phyloP scores from a whole-genome alignment of 1,140 invertebrate species.

The Drosophila azteca region DNA sequence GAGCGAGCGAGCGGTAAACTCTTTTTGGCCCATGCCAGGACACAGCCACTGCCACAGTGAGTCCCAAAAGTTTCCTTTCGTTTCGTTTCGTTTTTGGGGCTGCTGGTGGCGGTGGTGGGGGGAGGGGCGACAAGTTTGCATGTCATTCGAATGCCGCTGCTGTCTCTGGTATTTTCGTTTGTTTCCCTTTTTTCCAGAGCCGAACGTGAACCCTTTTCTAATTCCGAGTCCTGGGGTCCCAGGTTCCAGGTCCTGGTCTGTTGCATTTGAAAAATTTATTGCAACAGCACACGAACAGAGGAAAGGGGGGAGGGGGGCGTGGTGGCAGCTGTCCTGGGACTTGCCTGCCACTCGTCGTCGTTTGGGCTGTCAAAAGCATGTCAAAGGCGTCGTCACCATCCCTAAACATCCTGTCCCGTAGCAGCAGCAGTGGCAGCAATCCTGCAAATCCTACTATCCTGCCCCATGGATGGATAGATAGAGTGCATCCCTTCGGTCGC shows the following conservation, averaged over 20 bases:
- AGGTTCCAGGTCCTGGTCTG: conserved; percentile 30
- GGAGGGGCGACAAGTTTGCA: conserved; percentile 65
- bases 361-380: conserved; percentile 74
- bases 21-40: conserved; percentile 28
- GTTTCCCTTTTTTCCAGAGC: not conserved
- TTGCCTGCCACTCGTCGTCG: conserved; percentile 23
- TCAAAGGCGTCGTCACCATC: conserved; percentile 70
- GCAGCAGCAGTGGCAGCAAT: too few species aligned
- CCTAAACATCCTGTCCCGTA: not conserved
- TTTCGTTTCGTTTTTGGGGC: too few species aligned
- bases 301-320: conserved; percentile 12
- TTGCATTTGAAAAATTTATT: conserved; percentile 76
- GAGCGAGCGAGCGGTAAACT: conserved; percentile 40
- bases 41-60: not conserved
- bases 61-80: not conserved
- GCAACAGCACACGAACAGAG: conserved; percentile 62
- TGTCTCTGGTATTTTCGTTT: conserved; percentile 36
- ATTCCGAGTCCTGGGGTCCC: conserved; percentile 29
- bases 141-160: conserved; percentile 70
- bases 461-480: conserved; percentile 6
- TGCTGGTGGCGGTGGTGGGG: fast-evolving
- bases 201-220: conserved; percentile 65
- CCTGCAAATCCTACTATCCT: too few species aligned
- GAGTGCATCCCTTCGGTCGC: not conserved
- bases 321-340: conserved; percentile 50